These are phyloP conservation scores for Eospalax fontanierii DNA, from an alignment of 2,797 vertebrate genomes.

Conservation along the genomic window DNA sequence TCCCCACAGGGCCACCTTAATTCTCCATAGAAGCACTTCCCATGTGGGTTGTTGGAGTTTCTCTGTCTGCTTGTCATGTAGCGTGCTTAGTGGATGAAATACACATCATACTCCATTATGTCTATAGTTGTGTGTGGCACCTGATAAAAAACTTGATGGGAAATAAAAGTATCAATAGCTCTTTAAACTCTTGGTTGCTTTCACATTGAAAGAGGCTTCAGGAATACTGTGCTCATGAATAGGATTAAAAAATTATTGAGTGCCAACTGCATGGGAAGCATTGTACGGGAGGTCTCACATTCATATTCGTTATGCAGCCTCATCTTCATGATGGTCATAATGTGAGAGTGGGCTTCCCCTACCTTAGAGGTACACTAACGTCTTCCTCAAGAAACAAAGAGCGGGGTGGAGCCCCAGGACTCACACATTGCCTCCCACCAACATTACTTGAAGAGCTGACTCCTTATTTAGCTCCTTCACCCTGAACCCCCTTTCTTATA, in stretches of 20 bases:
- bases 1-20: neutral
- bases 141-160: neutral
- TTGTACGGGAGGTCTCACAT: neutral
- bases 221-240: neutral
- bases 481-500: neutral
- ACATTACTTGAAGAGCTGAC: neutral
- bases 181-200: conserved; percentile 18
- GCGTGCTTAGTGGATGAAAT: neutral
- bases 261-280: neutral
- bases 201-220: neutral
- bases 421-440: neutral
- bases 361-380: neutral
- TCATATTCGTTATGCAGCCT: neutral
- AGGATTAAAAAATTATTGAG: neutral
- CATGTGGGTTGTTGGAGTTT: neutral
- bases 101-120: neutral
- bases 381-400: neutral
- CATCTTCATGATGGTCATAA: neutral
- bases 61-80: neutral
- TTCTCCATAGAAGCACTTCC: neutral
- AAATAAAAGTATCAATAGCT: neutral
- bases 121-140: neutral
- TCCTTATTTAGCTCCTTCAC: neutral
- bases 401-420: neutral
- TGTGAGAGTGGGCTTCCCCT: neutral